phyloP scores from a whole-genome alignment of 2,113 vertebrate species.

The Narcine bancroftii region DNA sequence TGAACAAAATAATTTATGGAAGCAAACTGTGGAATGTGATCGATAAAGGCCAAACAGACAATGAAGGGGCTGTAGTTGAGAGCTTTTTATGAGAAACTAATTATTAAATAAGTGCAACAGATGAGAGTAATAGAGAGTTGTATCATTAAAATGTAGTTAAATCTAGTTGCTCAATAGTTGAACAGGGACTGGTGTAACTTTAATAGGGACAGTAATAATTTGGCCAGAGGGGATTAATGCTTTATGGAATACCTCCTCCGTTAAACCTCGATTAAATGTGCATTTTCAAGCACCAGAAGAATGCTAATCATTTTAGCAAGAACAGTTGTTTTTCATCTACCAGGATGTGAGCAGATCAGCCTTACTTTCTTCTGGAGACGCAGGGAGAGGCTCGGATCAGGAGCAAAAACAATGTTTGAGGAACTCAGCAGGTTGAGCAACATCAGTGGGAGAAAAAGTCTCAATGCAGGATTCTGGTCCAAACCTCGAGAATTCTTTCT shows the following conservation, averaged over 20 bases:
- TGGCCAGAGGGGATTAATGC: slow-evolving; percentile 9
- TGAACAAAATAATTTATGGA: not conserved
- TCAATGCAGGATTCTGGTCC: too few species aligned
- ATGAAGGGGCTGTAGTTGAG: not conserved
- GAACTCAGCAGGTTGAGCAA: too few species aligned
- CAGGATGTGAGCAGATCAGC: not conserved
- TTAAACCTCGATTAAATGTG: not conserved
- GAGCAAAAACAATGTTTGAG: too few species aligned
- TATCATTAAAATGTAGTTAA: not conserved
- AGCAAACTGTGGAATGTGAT: not conserved
- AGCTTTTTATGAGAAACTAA: slow-evolving; percentile 16
- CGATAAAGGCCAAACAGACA: not conserved
- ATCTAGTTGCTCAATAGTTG: not conserved
- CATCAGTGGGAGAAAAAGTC: too few species aligned
- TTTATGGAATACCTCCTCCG: too few species aligned
- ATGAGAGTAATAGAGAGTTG: not conserved
- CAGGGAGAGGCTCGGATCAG: too few species aligned
- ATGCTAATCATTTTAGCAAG: not conserved
- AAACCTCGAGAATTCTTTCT: too few species aligned
- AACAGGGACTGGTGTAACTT: not conserved
- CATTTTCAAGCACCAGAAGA: not conserved
- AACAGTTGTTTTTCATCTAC: not conserved
- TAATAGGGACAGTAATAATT: slow-evolving; percentile 10
- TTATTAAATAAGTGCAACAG: not conserved
- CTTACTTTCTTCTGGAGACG: too few species aligned